phyloP scores from a whole-genome alignment of 2,888 invertebrate genomes.

The Drosophila pseudotalamancana region DNA sequence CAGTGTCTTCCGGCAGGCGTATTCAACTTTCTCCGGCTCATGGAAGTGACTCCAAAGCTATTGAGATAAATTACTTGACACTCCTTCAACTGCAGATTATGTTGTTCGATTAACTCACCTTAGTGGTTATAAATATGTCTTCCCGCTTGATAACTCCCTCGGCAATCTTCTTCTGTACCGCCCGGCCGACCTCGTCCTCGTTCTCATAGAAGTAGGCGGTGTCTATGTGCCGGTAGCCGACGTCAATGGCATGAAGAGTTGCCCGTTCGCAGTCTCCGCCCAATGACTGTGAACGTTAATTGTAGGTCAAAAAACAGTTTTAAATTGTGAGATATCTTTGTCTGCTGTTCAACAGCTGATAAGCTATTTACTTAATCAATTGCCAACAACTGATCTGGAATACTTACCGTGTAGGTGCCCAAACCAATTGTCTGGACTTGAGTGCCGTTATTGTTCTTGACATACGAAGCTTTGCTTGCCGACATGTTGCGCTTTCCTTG shows the following conservation, averaged over 20 bases:
- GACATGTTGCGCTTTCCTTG: constrained; percentile 48
- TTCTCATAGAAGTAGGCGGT: constrained; percentile 86
- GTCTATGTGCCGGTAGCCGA: constrained; percentile 86
- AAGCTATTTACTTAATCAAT: constrained; percentile 12
- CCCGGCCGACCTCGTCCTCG: constrained; percentile 84
- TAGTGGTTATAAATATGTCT: constrained; percentile 83
- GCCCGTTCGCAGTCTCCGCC: constrained; percentile 82
- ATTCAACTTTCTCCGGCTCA: constrained; percentile 89
- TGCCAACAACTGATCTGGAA: constrained; percentile 3
- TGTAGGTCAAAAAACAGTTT: constrained; percentile 19
- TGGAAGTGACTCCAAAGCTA: constrained; percentile 96
- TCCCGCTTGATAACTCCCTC: constrained; percentile 84
- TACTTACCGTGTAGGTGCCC: constrained; percentile 82
- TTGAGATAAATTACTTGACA: not conserved
- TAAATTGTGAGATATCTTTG: constrained; percentile 5
- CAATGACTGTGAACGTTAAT: constrained; percentile 66
- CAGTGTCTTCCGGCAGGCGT: constrained; percentile 88
- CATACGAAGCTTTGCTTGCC: constrained; percentile 53
- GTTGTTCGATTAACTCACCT: constrained; percentile 60
- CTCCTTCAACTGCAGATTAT: not conserved
- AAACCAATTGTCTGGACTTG: constrained; percentile 81
- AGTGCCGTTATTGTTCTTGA: constrained; percentile 81
- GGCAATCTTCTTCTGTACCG: constrained; percentile 83
- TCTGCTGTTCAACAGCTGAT: constrained; percentile 21
- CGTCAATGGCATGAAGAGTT: constrained; percentile 85